These are phyloP conservation scores for Periparus ater DNA, from an alignment of 2,797 vertebrate genomes.

Conservation along the genomic window DNA sequence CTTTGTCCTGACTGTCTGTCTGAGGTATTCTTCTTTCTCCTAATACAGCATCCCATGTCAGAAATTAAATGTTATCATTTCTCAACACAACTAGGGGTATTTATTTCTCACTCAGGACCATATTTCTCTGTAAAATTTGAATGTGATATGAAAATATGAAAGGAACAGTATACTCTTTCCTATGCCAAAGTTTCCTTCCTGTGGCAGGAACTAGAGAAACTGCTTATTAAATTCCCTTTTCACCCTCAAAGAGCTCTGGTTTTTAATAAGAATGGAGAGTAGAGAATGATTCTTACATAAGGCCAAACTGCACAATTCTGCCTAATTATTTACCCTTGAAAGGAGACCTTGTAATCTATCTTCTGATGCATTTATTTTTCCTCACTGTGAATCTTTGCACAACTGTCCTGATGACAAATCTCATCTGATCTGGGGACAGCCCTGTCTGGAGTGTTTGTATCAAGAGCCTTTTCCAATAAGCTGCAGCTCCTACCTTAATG, in stretches of 20 bases:
- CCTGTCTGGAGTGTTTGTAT: conserved; percentile 20
- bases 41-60: background rate
- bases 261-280: background rate
- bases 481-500: conserved; percentile 28
- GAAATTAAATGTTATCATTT: background rate
- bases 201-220: background rate
- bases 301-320: background rate
- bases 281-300: background rate
- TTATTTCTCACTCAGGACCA: background rate
- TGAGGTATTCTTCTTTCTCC: background rate
- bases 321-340: conserved; percentile 45
- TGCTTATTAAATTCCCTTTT: background rate
- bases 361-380: background rate
- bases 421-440: conserved; percentile 40
- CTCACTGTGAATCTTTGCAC: conserved; percentile 44
- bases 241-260: background rate
- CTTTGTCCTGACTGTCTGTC: background rate
- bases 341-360: conserved; percentile 29
- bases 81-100: background rate
- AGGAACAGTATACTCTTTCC: background rate
- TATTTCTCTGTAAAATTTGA: background rate
- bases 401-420: conserved; percentile 43
- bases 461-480: conserved; percentile 30
- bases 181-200: background rate
- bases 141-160: background rate